phyloP scores from a whole-genome alignment of 2,797 vertebrate species.

The Myiotriccus ornatus region DNA sequence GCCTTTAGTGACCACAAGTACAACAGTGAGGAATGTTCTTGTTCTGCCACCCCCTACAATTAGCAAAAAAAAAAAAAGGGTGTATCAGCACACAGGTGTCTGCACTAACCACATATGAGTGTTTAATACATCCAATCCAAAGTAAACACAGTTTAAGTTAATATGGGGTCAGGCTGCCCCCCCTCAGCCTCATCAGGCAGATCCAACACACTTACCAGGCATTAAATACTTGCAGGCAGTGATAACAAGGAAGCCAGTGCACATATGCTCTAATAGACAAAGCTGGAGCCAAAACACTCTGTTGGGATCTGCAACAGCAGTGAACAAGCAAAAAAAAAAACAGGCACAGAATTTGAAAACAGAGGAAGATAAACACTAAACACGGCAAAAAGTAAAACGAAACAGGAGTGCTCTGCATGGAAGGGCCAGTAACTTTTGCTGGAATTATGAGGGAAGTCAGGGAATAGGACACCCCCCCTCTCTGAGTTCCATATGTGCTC shows the following conservation, averaged over 20 bases:
- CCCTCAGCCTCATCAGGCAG: background rate
- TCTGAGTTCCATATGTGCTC: slow-evolving; percentile 38
- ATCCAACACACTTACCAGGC: background rate
- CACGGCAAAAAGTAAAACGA: background rate
- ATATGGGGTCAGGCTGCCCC: background rate
- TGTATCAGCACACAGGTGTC: background rate
- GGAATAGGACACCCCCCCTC: background rate
- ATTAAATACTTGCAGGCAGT: background rate
- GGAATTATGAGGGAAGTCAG: background rate
- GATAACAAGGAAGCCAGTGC: background rate
- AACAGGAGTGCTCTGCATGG: background rate
- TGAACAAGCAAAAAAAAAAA: slow-evolving; percentile 5
- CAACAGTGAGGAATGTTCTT: background rate
- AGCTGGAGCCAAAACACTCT: slow-evolving; percentile 13
- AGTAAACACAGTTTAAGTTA: background rate
- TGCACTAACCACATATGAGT: background rate
- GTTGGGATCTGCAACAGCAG: slow-evolving; percentile 26
- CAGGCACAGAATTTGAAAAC: slow-evolving; percentile 6
- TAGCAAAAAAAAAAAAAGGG: background rate
- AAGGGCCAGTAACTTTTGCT: background rate
- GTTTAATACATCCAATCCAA: background rate
- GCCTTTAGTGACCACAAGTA: background rate
- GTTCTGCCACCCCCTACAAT: background rate
- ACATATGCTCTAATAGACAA: slow-evolving; percentile 27
- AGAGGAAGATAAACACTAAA: slow-evolving; percentile 27